Percentiles rank a stretch among this genome's conserved stretches.
Evolutionary conservation across 2,113 vertebrate genomes (phyloP).

Genomic region (Atherinomorus stipes): DNA sequence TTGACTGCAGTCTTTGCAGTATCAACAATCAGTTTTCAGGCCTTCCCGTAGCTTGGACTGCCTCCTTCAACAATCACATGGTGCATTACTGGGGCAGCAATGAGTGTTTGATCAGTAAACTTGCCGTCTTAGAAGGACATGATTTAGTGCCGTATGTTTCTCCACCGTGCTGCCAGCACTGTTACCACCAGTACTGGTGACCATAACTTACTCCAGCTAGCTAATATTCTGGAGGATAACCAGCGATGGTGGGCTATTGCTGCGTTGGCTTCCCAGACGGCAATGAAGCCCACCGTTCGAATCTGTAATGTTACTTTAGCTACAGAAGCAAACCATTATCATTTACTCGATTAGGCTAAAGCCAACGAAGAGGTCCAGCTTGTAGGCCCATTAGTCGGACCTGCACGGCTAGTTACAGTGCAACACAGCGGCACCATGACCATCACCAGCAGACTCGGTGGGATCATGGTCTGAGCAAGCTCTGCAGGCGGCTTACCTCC

Average conservation of each 20-base stretch:
- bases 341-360: neutral
- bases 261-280: constrained; percentile 21
- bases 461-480: constrained; percentile 25
- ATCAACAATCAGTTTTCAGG: neutral
- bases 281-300: neutral
- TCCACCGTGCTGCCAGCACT: neutral
- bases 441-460: constrained; percentile 44
- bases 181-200: constrained; percentile 7
- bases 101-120: neutral
- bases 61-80: neutral
- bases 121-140: neutral
- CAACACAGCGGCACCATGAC: constrained; percentile 46
- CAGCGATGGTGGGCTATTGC: neutral
- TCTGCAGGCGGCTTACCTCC: constrained; percentile 81
- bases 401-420: constrained; percentile 42
- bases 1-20: neutral
- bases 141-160: neutral
- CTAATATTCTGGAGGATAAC: constrained; percentile 6
- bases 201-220: constrained; percentile 28
- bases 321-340: neutral
- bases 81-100: neutral
- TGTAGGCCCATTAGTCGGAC: constrained; percentile 53
- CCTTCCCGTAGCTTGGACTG: constrained; percentile 3
- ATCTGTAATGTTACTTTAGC: neutral
- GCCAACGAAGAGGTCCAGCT: constrained; percentile 23